Percentiles rank a stretch among this genome's conserved stretches.
These are phyloP conservation scores for Calidris pygmaea DNA, from an alignment of 2,113 vertebrate species.

Conservation along the genomic window DNA sequence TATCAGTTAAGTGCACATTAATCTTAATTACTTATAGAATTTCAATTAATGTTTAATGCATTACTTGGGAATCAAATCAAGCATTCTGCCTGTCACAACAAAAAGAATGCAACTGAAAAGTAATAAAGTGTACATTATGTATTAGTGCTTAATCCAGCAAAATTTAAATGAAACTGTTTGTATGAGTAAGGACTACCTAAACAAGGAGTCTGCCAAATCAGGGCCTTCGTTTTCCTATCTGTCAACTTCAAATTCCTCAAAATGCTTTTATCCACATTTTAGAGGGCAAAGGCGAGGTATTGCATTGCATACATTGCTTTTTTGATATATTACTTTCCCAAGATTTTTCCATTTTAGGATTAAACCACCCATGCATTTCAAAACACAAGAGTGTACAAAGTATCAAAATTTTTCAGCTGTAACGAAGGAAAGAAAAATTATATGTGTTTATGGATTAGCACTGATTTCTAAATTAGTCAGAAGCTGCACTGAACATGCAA, in stretches of 20 bases:
- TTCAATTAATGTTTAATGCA: background rate
- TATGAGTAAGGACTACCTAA: background rate
- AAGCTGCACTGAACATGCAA: background rate
- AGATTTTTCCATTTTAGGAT: background rate
- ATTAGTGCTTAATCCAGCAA: background rate
- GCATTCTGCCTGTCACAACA: background rate
- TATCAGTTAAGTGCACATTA: background rate
- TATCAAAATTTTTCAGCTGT: background rate
- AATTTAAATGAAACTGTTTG: background rate
- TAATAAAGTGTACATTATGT: background rate
- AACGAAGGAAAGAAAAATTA: background rate
- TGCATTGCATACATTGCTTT: background rate
- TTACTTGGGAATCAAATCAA: background rate
- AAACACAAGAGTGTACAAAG: background rate
- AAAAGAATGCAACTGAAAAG: background rate
- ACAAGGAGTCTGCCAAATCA: background rate
- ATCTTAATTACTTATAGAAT: background rate
- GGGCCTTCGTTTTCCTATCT: background rate
- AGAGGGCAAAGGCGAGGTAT: background rate
- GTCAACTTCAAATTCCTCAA: background rate
- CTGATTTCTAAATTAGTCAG: constrained; percentile 23
- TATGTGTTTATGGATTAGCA: background rate
- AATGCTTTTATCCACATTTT: background rate
- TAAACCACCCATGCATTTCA: background rate
- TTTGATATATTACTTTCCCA: background rate